phyloP scores from a whole-genome alignment of 2,888 invertebrate species.

The Tipula vernalis region DNA sequence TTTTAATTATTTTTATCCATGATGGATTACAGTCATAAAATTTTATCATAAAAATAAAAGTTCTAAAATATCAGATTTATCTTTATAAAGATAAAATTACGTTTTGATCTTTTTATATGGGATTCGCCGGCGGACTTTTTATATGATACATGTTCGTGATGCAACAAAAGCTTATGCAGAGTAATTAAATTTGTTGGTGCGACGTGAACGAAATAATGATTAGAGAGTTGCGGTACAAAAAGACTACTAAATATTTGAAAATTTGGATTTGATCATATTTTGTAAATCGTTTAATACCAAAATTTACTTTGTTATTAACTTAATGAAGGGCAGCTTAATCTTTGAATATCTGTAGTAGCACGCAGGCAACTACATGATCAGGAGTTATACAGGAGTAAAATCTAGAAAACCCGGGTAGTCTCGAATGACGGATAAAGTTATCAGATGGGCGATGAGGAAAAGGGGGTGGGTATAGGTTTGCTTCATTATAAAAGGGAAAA shows the following conservation, averaged over 20 bases:
- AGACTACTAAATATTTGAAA: not conserved
- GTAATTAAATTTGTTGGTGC: not conserved
- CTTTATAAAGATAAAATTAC: not conserved
- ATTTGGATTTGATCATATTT: too few species aligned
- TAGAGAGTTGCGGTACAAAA: not conserved
- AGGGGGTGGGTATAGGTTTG: too few species aligned
- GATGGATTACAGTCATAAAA: not conserved
- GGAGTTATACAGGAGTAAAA: too few species aligned
- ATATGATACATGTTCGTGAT: not conserved
- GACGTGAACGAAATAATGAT: not conserved
- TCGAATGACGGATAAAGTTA: too few species aligned
- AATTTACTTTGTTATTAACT: too few species aligned
- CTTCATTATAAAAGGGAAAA: too few species aligned
- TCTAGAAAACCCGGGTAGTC: too few species aligned
- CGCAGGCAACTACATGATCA: too few species aligned
- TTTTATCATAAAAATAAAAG: not conserved
- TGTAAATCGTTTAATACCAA: too few species aligned
- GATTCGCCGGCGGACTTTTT: not conserved
- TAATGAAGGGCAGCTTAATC: too few species aligned
- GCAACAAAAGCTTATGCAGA: not conserved
- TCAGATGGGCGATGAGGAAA: too few species aligned
- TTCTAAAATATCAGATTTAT: not conserved
- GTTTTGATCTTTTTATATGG: not conserved
- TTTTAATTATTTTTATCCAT: not conserved
- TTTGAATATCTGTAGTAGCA: too few species aligned